phyloP scores from a whole-genome alignment of 2,113 vertebrate genomes.

The Colaptes auratus region DNA sequence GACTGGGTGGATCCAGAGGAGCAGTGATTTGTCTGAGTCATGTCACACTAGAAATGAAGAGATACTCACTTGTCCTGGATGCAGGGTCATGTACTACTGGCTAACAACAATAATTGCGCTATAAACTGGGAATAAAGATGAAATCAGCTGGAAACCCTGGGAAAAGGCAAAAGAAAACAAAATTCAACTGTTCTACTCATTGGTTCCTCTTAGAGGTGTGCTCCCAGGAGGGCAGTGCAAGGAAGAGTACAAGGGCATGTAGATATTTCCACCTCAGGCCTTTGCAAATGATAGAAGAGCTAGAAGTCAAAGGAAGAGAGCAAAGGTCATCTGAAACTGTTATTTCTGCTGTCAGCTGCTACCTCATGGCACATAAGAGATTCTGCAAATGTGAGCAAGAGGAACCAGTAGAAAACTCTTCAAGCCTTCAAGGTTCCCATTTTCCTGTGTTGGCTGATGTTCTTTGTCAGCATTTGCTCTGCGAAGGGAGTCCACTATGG shows the following conservation, averaged over 20 bases:
- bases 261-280: background rate
- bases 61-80: background rate
- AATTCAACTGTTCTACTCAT: background rate
- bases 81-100: background rate
- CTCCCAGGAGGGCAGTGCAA: background rate
- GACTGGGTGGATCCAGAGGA: background rate
- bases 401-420: background rate
- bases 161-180: background rate
- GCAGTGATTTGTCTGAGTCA: background rate
- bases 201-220: background rate
- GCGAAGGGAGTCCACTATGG: fast-evolving
- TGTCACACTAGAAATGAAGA: background rate
- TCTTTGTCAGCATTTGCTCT: background rate
- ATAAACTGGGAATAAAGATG: background rate
- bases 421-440: background rate
- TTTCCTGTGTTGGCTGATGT: background rate
- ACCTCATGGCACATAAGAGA: background rate
- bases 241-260: background rate
- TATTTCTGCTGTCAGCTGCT: background rate
- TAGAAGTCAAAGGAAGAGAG: background rate
- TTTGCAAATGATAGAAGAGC: background rate
- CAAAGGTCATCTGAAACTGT: background rate
- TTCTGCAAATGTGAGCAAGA: background rate
- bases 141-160: background rate
- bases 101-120: background rate